phyloP scores from a whole-genome alignment of 2,797 vertebrate genomes.

The Amblyraja radiata region DNA sequence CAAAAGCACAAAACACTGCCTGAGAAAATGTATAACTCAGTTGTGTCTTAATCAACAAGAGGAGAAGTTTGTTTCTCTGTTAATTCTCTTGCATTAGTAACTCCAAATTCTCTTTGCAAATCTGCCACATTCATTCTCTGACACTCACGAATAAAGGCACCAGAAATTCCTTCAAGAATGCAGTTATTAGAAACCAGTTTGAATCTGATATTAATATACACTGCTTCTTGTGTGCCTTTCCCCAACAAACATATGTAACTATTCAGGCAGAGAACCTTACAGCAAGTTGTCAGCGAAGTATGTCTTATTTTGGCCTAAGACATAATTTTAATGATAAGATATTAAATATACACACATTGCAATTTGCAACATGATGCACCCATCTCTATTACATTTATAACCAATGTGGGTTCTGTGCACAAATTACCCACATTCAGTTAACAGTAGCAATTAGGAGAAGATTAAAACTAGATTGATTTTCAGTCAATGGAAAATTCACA shows the following conservation, averaged over 20 bases:
- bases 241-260: neutral
- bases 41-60: neutral
- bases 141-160: neutral
- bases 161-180: slow-evolving; percentile 12
- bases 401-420: neutral
- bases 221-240: neutral
- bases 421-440: slow-evolving; percentile 26
- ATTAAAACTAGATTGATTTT: slow-evolving; percentile 35
- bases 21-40: neutral
- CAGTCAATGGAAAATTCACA: slow-evolving; percentile 30
- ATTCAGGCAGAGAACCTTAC: too few species aligned
- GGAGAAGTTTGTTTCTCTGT: neutral
- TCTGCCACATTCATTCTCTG: neutral
- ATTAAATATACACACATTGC: slow-evolving; percentile 14
- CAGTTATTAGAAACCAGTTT: slow-evolving; percentile 26
- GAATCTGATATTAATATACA: neutral
- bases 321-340: neutral
- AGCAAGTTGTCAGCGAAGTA: neutral
- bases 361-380: slow-evolving; percentile 15
- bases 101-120: neutral
- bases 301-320: slow-evolving; percentile 15
- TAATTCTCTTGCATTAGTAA: neutral
- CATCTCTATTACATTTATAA: neutral
- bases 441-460: slow-evolving; percentile 33
- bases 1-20: neutral